Base-by-base conservation (phyloP, 2,113 vertebrate genomes). In the Atrichornis clamosus region DNA sequence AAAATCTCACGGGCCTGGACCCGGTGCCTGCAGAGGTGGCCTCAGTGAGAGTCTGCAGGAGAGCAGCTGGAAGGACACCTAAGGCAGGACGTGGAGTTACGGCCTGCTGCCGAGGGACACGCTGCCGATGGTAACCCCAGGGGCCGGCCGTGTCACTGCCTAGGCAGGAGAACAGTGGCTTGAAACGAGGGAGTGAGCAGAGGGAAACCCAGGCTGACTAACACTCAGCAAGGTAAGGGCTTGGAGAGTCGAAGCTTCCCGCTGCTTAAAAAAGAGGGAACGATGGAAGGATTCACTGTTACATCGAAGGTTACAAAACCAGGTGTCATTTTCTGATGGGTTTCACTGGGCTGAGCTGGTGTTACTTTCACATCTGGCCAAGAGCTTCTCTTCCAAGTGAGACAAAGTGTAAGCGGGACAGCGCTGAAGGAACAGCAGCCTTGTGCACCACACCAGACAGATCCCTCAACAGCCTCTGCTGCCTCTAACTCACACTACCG, bases 291-390 rank as follows among this genome's bases (percentile, higher is more conserved):
- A 37, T 77, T 80, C 47, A 37, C 42, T 44, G 81, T 49, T 64
- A 55, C 24, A 22, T 3, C 32, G 50, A 75, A 26, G 67, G 79
- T 74, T 88, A 95, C 79, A 55, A 90, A 89, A 91, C 56, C 58
- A 78, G 88, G 73, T 3, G 53, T 21, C 78, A 47, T 49, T 93
- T 95, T 94, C 73, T 69, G 74, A 92, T 6, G n/a, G 39, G 52
- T 78, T 79, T 95, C 90, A 90, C 91, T 63, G 65, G 96, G 92
- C 89, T 21, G 76, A 91, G 72, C 47, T 90, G 88, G 80, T 89
- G 89, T 47, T 95, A 73, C 82, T 93, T 85, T 94, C 63, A 90
- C 22, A 19, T 70, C 70, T 89, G 81, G 92, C 68, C 90, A 86
- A 91, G 70, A 80, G 47, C 24, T 18, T 91, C 68, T 92, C 75